These are phyloP conservation scores for Dynastes tityus DNA, from an alignment of 2,888 invertebrate genomes.

Conservation along the genomic window DNA sequence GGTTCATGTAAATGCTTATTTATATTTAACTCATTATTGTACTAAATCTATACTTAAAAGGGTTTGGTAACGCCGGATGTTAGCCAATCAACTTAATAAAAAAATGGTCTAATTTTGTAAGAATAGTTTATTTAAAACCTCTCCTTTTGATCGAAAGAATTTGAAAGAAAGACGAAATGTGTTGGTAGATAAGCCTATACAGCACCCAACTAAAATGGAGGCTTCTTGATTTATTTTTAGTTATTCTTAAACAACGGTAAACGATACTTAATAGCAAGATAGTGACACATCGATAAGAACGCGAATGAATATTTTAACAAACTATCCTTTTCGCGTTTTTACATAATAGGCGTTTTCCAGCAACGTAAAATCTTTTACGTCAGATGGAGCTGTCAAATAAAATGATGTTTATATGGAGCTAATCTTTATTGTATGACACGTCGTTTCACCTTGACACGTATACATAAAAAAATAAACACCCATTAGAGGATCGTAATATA, in stretches of 20 bases:
- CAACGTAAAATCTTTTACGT: not conserved
- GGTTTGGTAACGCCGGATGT: too few relatives aligned
- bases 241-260: slow-evolving; percentile 12
- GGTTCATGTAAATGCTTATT: too few relatives aligned
- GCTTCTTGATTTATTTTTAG: not conserved
- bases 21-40: too few relatives aligned
- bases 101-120: too few relatives aligned
- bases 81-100: too few relatives aligned
- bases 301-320: slow-evolving; percentile 24
- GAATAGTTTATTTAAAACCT: too few relatives aligned
- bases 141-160: too few relatives aligned
- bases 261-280: too few relatives aligned
- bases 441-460: slow-evolving; percentile 23
- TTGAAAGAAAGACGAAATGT: too few relatives aligned
- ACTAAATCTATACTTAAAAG: too few relatives aligned
- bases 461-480: slow-evolving; percentile 17
- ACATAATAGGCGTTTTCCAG: not conserved
- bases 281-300: slow-evolving; percentile 1
- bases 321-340: slow-evolving; percentile 26
- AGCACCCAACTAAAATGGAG: too few relatives aligned
- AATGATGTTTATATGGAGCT: slow-evolving; percentile 33
- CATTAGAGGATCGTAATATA: slow-evolving; percentile 26
- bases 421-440: slow-evolving; percentile 38
- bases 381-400: slow-evolving; percentile 23
- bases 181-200: too few relatives aligned